Evolutionary conservation across 2,113 vertebrate genomes (phyloP), one percentile per base, ranked within the genome.

Genomic region (Cochlearius cochlearius): DNA sequence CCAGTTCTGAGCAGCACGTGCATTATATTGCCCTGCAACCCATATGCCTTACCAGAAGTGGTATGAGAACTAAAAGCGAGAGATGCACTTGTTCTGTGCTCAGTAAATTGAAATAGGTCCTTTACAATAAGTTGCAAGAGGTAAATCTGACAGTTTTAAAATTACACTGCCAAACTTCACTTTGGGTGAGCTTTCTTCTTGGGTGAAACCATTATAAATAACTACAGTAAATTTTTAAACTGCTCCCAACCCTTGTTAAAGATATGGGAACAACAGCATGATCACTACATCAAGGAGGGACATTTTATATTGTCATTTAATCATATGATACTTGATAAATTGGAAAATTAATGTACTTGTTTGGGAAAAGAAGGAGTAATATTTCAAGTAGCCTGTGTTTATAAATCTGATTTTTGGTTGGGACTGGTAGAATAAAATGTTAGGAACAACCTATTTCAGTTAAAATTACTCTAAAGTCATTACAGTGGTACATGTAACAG

Each of bases 11-110:
- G 17, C 6, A 82, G 14, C 19, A 60, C 1, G 1, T 27, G 11
- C 26, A 7, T 27, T 72, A 8, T 3, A 17, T 17, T 63, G 15
- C 23, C 32, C 15, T 43, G 11, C 1, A 4, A 34, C 10, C 2
- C 21, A 2, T 11, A 22, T 0, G 0, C 12, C 21, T 53, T 36
- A 43, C 13, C 25, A 72, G 58, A 34, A 68, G 39, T 9, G 15
- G 22, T n/a, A 18, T 3, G 8, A 73, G 14, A 7, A 27, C 10
- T 36, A 25, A 25, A 75, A 43, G 36, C 12, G 15, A 64, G 18
- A 13, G 25, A 73, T 34, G 27, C 3, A 12, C 25, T 52, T 56
- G 10, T 8, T 63, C 55, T 25, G 21, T 41, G 19, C 8, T 38
- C 49, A 64, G 21, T 34, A 38, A 15, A 34, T 26, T 41, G 36